These are phyloP conservation scores for Selene dorsalis DNA, from an alignment of 2,797 vertebrate genomes.

Conservation along the genomic window DNA sequence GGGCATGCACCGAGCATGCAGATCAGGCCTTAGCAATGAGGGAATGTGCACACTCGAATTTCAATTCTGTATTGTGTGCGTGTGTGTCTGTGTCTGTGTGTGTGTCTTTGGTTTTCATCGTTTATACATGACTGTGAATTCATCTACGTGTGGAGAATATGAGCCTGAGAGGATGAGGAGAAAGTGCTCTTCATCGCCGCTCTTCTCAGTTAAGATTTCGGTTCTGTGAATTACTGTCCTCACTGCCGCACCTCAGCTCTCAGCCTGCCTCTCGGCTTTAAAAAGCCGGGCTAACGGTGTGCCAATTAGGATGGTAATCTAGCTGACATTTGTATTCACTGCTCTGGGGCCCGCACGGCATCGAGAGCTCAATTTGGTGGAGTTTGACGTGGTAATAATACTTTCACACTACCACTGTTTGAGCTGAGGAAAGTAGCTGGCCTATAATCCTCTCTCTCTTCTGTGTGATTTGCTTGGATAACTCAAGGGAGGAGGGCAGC, in stretches of 20 bases:
- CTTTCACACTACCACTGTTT: constrained; percentile 22
- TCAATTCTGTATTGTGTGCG: background rate
- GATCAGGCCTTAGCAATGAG: background rate
- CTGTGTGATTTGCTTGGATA: constrained; percentile 40
- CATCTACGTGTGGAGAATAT: constrained; percentile 34
- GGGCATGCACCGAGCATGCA: background rate
- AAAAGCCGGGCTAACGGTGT: constrained; percentile 34
- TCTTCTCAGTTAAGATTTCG: constrained; percentile 19
- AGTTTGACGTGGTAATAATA: constrained; percentile 49
- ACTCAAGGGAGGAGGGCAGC: constrained; percentile 38
- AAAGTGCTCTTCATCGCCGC: background rate
- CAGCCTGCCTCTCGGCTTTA: constrained; percentile 34
- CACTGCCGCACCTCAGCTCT: constrained; percentile 39
- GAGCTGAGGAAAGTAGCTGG: constrained; percentile 14
- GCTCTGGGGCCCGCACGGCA: constrained; percentile 49
- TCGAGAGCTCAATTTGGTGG: constrained; percentile 47
- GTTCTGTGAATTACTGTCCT: constrained; percentile 43
- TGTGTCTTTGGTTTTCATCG: background rate
- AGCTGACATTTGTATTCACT: constrained; percentile 68
- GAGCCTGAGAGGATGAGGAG: constrained; percentile 5
- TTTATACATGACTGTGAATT: constrained; percentile 39
- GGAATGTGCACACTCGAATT: background rate
- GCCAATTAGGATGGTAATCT: constrained; percentile 73
- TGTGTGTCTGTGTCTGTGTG: background rate
- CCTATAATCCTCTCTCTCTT: constrained; percentile 6